A percentile compares a stretch with the other conserved stretches of the same genome.
phyloP scores from a whole-genome alignment of 2,113 vertebrate genomes.

The Lagopus muta region DNA sequence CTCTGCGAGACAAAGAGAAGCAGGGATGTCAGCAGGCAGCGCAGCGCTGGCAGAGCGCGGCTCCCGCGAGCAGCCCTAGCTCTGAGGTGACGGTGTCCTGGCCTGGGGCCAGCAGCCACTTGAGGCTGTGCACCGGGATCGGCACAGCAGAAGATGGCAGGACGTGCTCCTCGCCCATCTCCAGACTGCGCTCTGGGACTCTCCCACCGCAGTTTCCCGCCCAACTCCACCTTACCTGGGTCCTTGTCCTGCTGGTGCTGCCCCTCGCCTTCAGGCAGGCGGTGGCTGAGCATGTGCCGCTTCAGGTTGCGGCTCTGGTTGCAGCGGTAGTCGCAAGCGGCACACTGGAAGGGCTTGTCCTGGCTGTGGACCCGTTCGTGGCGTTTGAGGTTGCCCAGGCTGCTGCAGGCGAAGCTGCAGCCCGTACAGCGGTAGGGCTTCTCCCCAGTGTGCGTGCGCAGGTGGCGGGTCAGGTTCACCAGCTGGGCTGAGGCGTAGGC shows the following conservation, averaged over 20 bases:
- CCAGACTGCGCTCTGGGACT: neutral
- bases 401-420: conserved; percentile 96
- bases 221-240: neutral
- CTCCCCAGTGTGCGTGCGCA: conserved; percentile 96
- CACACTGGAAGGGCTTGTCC: conserved; percentile 77
- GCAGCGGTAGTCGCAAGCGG: conserved; percentile 76
- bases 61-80: fast-evolving
- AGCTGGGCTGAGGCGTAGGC: conserved; percentile 95
- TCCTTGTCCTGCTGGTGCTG: conserved; percentile 20
- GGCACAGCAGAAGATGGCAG: fast-evolving
- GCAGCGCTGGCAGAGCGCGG: fast-evolving
- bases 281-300: conserved; percentile 74
- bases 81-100: fast-evolving
- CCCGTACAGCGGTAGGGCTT: conserved; percentile 94
- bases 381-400: conserved; percentile 95
- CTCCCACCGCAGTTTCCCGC: neutral
- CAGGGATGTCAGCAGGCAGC: fast-evolving
- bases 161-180: neutral
- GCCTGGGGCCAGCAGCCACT: neutral
- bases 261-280: conserved; percentile 62
- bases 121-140: neutral
- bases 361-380: conserved; percentile 92
- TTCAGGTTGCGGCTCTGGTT: conserved; percentile 76
- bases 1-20: conserved; percentile 59
- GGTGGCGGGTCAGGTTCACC: conserved; percentile 95